Evolutionary conservation across 1,140 invertebrate species (phyloP).

Genomic region (Drosophila bocqueti): DNA sequence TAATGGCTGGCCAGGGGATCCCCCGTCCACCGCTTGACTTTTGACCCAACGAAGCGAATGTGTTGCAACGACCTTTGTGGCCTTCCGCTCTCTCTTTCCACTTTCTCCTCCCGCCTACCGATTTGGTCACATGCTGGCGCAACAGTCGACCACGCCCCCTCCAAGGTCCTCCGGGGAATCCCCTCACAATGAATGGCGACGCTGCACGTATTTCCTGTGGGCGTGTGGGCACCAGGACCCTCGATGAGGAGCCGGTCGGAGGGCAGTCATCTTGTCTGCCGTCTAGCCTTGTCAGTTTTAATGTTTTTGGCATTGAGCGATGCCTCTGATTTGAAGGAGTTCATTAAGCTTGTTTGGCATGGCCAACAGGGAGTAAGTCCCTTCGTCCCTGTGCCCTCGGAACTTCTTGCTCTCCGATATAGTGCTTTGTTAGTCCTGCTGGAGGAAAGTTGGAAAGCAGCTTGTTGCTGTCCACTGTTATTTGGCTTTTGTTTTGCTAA

Average conservation of each 20-base stretch:
- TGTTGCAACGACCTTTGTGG: conserved; percentile 80
- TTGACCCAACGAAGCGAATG: conserved; percentile 68
- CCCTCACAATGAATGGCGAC: conserved; percentile 60
- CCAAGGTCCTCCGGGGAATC: conserved; percentile 16
- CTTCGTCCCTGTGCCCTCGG: background rate
- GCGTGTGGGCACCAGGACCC: conserved; percentile 21
- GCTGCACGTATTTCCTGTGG: conserved; percentile 45
- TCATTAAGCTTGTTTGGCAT: conserved; percentile 73
- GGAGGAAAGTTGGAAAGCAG: conserved; percentile 14
- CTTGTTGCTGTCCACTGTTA: conserved; percentile 20
- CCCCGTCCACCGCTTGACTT: conserved; percentile 56
- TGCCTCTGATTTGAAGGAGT: conserved; percentile 79
- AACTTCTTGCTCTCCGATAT: background rate
- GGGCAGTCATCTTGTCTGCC: conserved; percentile 14
- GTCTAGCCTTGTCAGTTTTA: conserved; percentile 68
- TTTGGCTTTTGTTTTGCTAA: conserved; percentile 30
- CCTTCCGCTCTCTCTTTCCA: conserved; percentile 29
- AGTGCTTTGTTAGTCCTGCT: conserved; percentile 1
- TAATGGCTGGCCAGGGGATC: conserved; percentile 62
- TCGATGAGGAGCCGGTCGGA: conserved; percentile 2
- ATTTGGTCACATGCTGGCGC: conserved; percentile 60
- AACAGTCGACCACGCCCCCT: conserved; percentile 70
- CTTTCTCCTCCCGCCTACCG: background rate
- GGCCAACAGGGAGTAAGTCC: conserved; percentile 35
- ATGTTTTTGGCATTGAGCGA: conserved; percentile 79